Base-by-base conservation (phyloP, 64 coral and sea anemone genomes). In the Trachythela sp. region DNA sequence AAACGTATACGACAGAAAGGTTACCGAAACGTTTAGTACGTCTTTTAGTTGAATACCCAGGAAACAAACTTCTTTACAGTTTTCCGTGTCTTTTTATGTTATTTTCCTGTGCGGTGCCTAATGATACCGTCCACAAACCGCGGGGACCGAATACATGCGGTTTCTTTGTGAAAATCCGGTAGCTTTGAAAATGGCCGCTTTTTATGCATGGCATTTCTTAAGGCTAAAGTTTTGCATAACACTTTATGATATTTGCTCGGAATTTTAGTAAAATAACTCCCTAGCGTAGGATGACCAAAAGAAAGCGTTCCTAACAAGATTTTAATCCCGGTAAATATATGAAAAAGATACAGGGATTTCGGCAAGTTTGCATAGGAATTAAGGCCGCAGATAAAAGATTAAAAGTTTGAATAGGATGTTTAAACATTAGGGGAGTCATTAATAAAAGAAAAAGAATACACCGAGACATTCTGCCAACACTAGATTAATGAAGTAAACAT, bases 401-500 rank as follows among this genome's bases (percentile, higher is more conserved):
- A 80, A 80, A 80, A 80, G 17, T 36, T 37, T 2, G 37, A 80
- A 80, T 80, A 77, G 26, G 36, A 10, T 39, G 75, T 80, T 39
- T 2, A 80, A 80, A 80, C 75, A 35, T 64, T 80, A 80, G 33
- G 15, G 8, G 37, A 39, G 75, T 35, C 31, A 80, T 80, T 34
- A 80, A 80, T 39, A 80, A 80, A 37, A 80, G 9, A 30, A 39
- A 80, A 35, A 37, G 37, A 80, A 64, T 64, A 64, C 13, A 64
- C 13, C 56, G 56, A 80, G 75, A 37, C 75, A 80, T 80, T 80
- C 37, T 80, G 75, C 75, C 75, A 39, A 36, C 10, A 80, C 27
- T 80, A 80, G 75, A 80, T 80, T 80, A 80, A 80, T 35, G 13
- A 80, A 35, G 75, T 39, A 80, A 35, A 80, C 37, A 80, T 37